Conservation (phyloP, 2,797 vertebrate species). For the Sebastes oblongus region DNA sequence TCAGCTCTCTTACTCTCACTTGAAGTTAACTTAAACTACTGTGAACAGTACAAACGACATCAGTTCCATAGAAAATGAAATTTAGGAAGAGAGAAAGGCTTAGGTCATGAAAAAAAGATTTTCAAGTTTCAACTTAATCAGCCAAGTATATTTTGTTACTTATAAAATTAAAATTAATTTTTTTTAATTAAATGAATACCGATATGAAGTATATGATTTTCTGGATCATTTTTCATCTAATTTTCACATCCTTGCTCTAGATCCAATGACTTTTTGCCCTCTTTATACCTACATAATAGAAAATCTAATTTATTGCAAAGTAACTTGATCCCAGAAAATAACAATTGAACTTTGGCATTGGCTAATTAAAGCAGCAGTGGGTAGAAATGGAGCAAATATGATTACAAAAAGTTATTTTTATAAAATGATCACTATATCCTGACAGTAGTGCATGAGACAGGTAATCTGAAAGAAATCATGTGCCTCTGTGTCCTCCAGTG, state of each 20-base stretch:
- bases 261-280: background rate
- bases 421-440: too few species aligned
- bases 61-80: background rate
- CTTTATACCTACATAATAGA: background rate
- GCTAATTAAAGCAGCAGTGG: background rate
- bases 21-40: background rate
- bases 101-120: background rate
- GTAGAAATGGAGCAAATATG: too few species aligned
- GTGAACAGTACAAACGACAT: background rate
- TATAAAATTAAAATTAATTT: background rate
- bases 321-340: constrained; percentile 14
- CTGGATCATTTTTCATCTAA: background rate
- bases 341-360: background rate
- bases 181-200: background rate
- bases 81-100: background rate
- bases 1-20: background rate
- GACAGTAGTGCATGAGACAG: too few species aligned
- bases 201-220: background rate
- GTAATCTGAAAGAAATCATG: too few species aligned
- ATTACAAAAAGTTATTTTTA: too few species aligned
- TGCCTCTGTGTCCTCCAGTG: too few species aligned
- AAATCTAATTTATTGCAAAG: background rate
- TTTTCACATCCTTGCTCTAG: background rate
- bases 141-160: background rate
- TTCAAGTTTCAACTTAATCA: background rate